Base-by-base conservation (phyloP, 2,797 vertebrate genomes). In the Platalea minor region DNA sequence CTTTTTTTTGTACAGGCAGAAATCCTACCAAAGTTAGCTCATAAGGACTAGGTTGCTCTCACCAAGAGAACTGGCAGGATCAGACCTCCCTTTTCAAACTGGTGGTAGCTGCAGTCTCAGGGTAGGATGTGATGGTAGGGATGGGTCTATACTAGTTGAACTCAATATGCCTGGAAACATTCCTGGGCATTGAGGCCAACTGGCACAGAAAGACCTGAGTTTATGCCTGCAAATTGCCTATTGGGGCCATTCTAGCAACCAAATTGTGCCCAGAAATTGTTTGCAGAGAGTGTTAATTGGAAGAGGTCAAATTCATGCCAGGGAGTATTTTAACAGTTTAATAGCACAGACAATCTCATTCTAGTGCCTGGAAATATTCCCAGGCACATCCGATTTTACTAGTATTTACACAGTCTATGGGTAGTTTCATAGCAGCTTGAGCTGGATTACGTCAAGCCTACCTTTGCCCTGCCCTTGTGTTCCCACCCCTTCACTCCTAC, bases 231-330 rank as follows among this genome's bases (percentile, higher is more conserved):
- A 73, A 88, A 84, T 60, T 72, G 50, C 33, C 79, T 76, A 20
- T 28, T 81, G 82, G 53, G 87, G 88, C 69, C 37, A n/a, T 64
- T 88, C 73, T 81, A 96, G 61, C 60, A 77, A 84, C 24, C 46
- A 90, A 94, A 91, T 39, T 31, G 37, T 81, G 85, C 85, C 87
- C 73, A 85, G 76, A 93, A 92, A 92, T 84, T 88, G n/a, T 95
- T 95, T 89, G 79, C 76, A 64, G n/a, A 65, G 54, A 46, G n/a
- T 59, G 60, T 84, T 91, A 93, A 91, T 89, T 86, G 79, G 57
- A 91, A 88, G 65, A 91, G 91, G 95, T 96, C 85, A 96, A 75
- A 94, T 83, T 60, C 85, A 70, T 94, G 82, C 61, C 87, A 90
- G 69, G 76, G 57, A 89, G 61, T 11, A 56, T 88, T 92, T 93